Conservation (phyloP, 1,140 invertebrate species). For the Drosophila kurseongensis region DNA sequence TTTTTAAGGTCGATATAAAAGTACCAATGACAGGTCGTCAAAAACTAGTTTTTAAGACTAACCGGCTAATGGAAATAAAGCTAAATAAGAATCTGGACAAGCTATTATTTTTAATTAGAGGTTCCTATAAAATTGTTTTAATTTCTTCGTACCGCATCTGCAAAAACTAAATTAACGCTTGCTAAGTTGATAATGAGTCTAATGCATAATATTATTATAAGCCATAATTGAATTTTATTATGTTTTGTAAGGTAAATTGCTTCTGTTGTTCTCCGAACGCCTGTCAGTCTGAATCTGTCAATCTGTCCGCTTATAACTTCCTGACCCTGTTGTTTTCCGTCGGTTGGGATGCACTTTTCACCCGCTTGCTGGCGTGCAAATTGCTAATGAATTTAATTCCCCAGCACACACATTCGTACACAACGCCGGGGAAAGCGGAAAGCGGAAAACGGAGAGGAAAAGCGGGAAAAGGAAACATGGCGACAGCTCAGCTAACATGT, state of each 20-base stretch:
- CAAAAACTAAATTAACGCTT: too few species aligned
- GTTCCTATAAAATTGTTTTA: too few species aligned
- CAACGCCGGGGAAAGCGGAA: not conserved
- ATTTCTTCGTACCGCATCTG: too few species aligned
- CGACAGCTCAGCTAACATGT: slow-evolving; percentile 36
- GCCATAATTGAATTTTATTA: too few species aligned
- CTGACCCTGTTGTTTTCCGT: slow-evolving; percentile 16
- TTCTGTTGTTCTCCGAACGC: not conserved
- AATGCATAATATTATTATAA: too few species aligned
- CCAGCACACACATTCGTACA: slow-evolving; percentile 3
- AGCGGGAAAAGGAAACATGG: slow-evolving; percentile 19
- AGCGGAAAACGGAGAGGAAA: not conserved
- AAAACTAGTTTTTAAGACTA: too few species aligned
- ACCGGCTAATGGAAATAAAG: too few species aligned
- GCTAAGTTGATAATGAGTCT: too few species aligned
- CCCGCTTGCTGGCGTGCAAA: slow-evolving; percentile 32
- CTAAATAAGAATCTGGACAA: too few species aligned
- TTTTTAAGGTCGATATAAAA: too few species aligned
- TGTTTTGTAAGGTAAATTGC: not conserved
- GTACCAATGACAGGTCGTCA: too few species aligned
- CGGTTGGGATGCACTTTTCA: slow-evolving; percentile 24
- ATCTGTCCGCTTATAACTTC: not conserved
- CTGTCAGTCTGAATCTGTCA: not conserved
- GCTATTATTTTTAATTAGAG: too few species aligned
- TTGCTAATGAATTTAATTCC: slow-evolving; percentile 54